Conservation (phyloP, 2,113 vertebrate species). For the Ammospiza caudacuta region DNA sequence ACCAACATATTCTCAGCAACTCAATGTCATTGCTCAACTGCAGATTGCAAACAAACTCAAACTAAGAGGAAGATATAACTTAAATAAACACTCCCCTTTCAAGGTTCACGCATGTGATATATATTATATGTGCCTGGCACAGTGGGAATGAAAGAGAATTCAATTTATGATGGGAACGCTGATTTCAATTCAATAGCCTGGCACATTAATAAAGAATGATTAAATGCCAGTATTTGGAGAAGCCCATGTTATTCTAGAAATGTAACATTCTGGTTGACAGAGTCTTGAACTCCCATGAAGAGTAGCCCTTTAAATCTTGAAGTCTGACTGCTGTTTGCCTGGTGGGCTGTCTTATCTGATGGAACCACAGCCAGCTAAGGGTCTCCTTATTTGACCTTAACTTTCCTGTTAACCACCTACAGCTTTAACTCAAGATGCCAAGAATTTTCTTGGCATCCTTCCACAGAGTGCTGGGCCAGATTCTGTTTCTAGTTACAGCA, state of each 20-base stretch:
- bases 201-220: conserved; percentile 18
- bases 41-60: neutral
- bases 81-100: neutral
- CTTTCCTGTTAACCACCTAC: conserved; percentile 53
- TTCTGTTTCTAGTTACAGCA: conserved; percentile 23
- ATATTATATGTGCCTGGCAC: neutral
- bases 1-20: neutral
- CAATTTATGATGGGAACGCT: conserved; percentile 2
- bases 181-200: neutral
- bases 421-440: conserved; percentile 5
- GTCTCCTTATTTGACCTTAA: conserved; percentile 46
- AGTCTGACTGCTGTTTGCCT: neutral
- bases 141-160: neutral
- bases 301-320: conserved; percentile 31
- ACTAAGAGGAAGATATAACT: neutral
- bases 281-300: conserved; percentile 1
- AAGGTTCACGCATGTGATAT: neutral
- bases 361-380: conserved; percentile 2
- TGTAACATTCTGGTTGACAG: conserved; percentile 1
- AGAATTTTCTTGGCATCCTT: conserved; percentile 38
- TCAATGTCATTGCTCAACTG: neutral
- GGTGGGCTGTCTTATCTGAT: conserved; percentile 50
- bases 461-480: neutral
- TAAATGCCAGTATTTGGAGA: conserved; percentile 16
- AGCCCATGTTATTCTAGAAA: neutral